Conservation (phyloP, 2,113 vertebrate genomes). For the Ceyx melanurus region DNA sequence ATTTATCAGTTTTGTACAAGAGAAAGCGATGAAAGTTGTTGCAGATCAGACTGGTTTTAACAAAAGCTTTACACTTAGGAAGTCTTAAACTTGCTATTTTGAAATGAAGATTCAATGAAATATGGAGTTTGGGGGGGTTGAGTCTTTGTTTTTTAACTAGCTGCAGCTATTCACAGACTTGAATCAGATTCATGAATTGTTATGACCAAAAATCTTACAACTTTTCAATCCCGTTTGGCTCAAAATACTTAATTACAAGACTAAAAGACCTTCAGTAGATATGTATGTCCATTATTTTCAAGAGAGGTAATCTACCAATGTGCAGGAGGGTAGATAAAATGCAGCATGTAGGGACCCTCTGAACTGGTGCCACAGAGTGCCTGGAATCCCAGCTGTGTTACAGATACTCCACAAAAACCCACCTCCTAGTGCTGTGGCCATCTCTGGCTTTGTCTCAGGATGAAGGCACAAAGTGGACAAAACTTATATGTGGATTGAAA, state of each 20-base stretch:
- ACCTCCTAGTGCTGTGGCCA: not conserved
- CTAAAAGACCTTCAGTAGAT: not conserved
- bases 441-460: not conserved
- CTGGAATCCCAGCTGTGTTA: not conserved
- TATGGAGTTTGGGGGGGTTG: not conserved
- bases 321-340: not conserved
- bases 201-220: not conserved
- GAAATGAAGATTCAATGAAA: not conserved
- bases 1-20: constrained; percentile 12
- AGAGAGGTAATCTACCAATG: not conserved
- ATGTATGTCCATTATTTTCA: not conserved
- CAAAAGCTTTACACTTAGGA: constrained; percentile 5
- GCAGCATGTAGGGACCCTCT: not conserved
- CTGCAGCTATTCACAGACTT: not conserved
- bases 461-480: not conserved
- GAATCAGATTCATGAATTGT: not conserved
- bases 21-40: constrained; percentile 26
- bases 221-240: not conserved
- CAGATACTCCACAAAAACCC: not conserved
- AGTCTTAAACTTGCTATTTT: not conserved
- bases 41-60: constrained; percentile 33
- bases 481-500: not conserved
- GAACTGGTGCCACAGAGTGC: not conserved
- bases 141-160: not conserved
- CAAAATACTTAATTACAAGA: not conserved